Evolutionary conservation across 2,888 invertebrate species (phyloP).

Genomic region (Thyatira batis): DNA sequence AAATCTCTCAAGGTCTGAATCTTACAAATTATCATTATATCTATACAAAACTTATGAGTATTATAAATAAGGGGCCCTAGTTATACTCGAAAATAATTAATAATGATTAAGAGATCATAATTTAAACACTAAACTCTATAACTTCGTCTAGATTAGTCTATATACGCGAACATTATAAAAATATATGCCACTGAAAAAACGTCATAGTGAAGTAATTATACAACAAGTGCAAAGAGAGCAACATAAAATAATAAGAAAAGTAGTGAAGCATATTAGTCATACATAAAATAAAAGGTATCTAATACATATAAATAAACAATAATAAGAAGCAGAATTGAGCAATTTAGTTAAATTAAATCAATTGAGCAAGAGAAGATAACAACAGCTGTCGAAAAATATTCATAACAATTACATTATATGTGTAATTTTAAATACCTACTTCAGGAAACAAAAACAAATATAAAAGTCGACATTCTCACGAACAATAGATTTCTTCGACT

Average conservation of each 20-base stretch:
- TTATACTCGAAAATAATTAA: conserved; percentile 78
- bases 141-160: conserved; percentile 76
- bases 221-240: conserved; percentile 46
- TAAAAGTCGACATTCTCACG: conserved; percentile 64
- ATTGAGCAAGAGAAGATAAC: conserved; percentile 77
- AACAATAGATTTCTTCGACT: conserved; percentile 71
- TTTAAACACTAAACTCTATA: conserved; percentile 74
- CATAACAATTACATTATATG: conserved; percentile 39
- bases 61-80: conserved; percentile 76
- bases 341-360: conserved; percentile 74
- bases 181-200: conserved; percentile 71
- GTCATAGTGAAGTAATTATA: conserved; percentile 46
- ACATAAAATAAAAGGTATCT: conserved; percentile 1
- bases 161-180: conserved; percentile 68
- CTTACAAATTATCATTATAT: conserved; percentile 50
- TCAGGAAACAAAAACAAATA: conserved; percentile 53
- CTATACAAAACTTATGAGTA: conserved; percentile 80
- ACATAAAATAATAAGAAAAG: conserved; percentile 13
- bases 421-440: conserved; percentile 36
- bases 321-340: conserved; percentile 68
- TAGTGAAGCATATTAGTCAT: conserved; percentile 23
- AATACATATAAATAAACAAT: not conserved
- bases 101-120: conserved; percentile 83
- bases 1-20: conserved; percentile 48
- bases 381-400: conserved; percentile 65